Base-by-base conservation (phyloP, 2,797 vertebrate genomes). In the Crenuchus spilurus region DNA sequence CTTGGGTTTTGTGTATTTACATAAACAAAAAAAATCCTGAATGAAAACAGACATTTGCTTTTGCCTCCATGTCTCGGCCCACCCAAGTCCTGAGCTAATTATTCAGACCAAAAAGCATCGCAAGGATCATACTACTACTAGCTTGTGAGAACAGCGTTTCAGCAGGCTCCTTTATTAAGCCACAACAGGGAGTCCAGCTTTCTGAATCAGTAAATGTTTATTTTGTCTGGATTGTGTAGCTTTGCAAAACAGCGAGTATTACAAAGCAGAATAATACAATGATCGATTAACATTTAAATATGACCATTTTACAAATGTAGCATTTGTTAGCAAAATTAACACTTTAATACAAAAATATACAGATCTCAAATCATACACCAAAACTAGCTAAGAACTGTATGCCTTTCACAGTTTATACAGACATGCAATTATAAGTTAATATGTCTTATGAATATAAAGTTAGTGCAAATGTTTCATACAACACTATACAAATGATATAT, bases 341-440 rank as follows among this genome's bases (percentile, higher is more conserved):
- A 74, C n/a, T 71, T 66, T 35, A 51, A 74, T 77, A 78, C 60
- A 81, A 81, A 83, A 79, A 78, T 76, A 81, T n/a, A 79, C 31
- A 70, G n/a, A 11, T 67, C 28, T 37, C 20, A 33, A 71, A 16
- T 55, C 41, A 46, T 60, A 55, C 58, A 65, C 26, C 49, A 52
- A 67, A 33, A 65, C 54, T 31, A 13, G 57, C 57, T 37, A 58
- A 63, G 1, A 44, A 41, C 41, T 26, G 66, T 66, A 48, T 51
- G 26, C n/a, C 69, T 54, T 57, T 55, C 30, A 73, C 26, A 61
- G 65, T 74, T 74, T 77, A 55, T 75, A 68, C 54, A 82, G 18
- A 30, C 28, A 16, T 46, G 64, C 28, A 20, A n/a, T 20, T 77
- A 64, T 39, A 63, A 49, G 44, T 61, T 72, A 70, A 77, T 39